Conservation (phyloP, 2,888 invertebrate species). For the Eulithis prunata region DNA sequence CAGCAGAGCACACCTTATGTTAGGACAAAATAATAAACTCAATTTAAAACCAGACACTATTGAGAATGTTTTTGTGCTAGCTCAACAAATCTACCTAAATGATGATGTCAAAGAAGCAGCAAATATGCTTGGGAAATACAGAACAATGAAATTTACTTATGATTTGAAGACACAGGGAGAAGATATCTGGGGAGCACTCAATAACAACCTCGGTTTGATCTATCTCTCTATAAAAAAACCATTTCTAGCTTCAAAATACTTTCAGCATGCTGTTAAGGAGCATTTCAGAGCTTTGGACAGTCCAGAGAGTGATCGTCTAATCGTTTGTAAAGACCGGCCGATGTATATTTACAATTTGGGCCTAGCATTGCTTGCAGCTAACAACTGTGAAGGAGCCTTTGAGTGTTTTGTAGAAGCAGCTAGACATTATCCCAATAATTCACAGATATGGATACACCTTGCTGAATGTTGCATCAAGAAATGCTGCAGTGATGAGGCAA, state of each 20-base stretch:
- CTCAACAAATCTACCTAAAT: slow-evolving; percentile 74
- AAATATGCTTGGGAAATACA: slow-evolving; percentile 69
- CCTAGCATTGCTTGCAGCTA: slow-evolving; percentile 91
- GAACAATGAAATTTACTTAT: slow-evolving; percentile 68
- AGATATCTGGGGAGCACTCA: slow-evolving; percentile 84
- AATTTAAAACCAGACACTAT: slow-evolving; percentile 70
- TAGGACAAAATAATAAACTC: slow-evolving; percentile 62
- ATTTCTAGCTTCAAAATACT: slow-evolving; percentile 91
- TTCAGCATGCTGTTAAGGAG: slow-evolving; percentile 91
- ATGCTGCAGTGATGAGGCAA: slow-evolving; percentile 84
- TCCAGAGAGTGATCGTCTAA: slow-evolving; percentile 71
- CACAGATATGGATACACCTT: slow-evolving; percentile 95
- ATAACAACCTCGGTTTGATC: slow-evolving; percentile 93
- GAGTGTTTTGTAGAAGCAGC: slow-evolving; percentile 95
- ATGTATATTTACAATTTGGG: slow-evolving; percentile 93
- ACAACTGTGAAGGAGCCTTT: slow-evolving; percentile 93
- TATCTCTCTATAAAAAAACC: slow-evolving; percentile 93
- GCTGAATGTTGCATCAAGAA: slow-evolving; percentile 95
- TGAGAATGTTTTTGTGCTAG: slow-evolving; percentile 76
- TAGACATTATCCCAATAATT: slow-evolving; percentile 93
- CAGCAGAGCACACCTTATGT: slow-evolving; percentile 69
- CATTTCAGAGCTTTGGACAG: slow-evolving; percentile 82
- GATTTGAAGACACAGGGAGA: slow-evolving; percentile 74
- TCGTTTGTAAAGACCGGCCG: slow-evolving; percentile 79
- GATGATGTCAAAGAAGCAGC: slow-evolving; percentile 75